Percentiles rank a stretch among this genome's conserved stretches.
phyloP scores from a whole-genome alignment of 1,140 invertebrate genomes.

The Metopolophium dirhodum region DNA sequence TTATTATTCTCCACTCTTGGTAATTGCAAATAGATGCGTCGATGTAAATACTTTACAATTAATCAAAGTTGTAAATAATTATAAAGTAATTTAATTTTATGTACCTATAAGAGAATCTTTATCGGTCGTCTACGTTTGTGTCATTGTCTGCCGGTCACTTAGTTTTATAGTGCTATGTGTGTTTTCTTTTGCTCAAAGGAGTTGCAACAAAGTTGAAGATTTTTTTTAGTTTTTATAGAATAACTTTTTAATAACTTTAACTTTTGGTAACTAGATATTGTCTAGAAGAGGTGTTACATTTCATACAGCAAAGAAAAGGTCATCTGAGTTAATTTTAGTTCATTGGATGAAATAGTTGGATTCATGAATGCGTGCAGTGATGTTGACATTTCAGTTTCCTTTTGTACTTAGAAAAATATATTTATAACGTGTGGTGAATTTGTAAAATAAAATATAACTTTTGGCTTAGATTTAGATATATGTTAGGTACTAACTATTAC shows the following conservation, averaged over 20 bases:
- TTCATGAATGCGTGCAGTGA: neutral
- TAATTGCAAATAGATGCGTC: neutral
- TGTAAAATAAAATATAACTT: neutral
- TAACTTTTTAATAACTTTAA: neutral
- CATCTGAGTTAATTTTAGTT: neutral
- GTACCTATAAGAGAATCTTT: neutral
- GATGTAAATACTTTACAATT: no score
- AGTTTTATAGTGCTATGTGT: neutral
- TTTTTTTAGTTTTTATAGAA: no score
- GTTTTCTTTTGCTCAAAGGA: neutral
- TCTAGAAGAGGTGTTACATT: neutral
- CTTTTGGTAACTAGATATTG: neutral
- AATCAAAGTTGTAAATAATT: no score
- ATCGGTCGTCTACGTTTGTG: neutral
- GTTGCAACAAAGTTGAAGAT: neutral
- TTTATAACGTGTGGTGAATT: neutral
- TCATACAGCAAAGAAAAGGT: neutral
- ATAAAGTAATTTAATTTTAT: no score
- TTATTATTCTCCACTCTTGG: neutral
- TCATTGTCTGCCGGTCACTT: neutral
- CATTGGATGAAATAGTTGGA: neutral
- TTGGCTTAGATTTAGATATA: neutral
- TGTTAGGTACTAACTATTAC: neutral
- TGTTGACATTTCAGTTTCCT: neutral
- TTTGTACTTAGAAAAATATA: neutral